Percentiles rank a stretch among this genome's conserved stretches.
Conservation (phyloP, 2,113 vertebrate genomes). For the Ginglymostoma cirratum region DNA sequence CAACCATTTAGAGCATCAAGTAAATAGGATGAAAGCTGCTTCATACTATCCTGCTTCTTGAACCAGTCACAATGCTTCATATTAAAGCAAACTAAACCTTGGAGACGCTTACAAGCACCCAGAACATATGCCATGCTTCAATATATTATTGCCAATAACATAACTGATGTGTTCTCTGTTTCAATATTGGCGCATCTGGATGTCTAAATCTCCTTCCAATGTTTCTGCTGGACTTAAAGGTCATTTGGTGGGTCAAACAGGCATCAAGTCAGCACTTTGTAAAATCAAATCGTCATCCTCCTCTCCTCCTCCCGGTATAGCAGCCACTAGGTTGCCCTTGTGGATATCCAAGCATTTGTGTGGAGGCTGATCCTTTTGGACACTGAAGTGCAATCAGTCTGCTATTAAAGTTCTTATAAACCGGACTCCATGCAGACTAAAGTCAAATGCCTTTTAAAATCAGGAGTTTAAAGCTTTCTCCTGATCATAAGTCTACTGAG, state of each 20-base stretch:
- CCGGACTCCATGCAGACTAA: neutral
- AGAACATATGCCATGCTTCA: neutral
- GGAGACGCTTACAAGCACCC: neutral
- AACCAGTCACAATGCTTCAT: neutral
- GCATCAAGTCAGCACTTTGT: neutral
- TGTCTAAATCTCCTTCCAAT: neutral
- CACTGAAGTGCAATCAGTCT: neutral
- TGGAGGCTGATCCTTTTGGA: neutral
- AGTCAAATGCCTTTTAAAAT: neutral
- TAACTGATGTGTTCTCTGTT: neutral
- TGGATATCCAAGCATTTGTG: neutral
- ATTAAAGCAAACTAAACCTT: neutral
- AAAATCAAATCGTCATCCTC: neutral
- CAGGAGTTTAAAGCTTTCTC: neutral
- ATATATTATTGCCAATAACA: neutral
- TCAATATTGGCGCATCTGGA: neutral
- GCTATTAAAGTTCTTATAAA: neutral
- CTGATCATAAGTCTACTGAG: neutral
- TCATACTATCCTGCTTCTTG: neutral
- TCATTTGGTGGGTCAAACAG: neutral
- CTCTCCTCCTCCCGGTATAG: neutral
- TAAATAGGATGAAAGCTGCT: neutral
- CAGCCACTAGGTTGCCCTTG: neutral
- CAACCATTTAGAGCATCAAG: neutral
- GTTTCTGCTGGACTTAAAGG: neutral